Base-by-base conservation (phyloP, 2,797 vertebrate genomes). In the Bradypodion pumilum region DNA sequence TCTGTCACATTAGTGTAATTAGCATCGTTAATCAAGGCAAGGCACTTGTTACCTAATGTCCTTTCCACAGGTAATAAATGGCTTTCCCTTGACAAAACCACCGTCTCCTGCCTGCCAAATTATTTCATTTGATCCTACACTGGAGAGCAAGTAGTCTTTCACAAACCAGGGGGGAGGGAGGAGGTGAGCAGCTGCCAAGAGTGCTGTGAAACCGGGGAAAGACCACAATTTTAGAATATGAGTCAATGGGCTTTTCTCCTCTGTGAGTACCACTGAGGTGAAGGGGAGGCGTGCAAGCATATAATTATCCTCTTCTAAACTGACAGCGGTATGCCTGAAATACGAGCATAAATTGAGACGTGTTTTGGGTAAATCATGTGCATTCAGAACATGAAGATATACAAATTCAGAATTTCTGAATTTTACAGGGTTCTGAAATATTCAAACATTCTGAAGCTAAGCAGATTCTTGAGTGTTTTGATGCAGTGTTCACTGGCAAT, bases 1-100 rank as follows among this genome's bases (percentile, higher is more conserved):
- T 93, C 87, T 87, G 88, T 89, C 92, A 91, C 93, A 93, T 94
- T 94, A 94, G 90, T 88, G 91, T 94, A 94, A 94, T 94, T 93
- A 93, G 89, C 83, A 85, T 86, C 91, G 88, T 94, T 94, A 93
- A 93, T 94, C 94, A 94, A 90, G 91, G 91, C 75, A 68, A 91
- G 92, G 84, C 84, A 56, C 89, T 91, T 94, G 93, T 93, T 92
- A 93, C 82, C 60, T 93, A 87, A 81, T 93, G 91, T 93, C 92
- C 92, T 92, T 93, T 91, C 62, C 81, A 81, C 7, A 4, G 65
- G 91, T 93, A 92, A 94, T 90, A 90, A 94, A 94, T 83, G 91
- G 92, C 86, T 29, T 70, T 85, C 88, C 87, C 91, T 89, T 88
- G 91, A 84, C 60, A 88, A 82, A 87, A 85, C 91, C 90, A 89